Conservation (phyloP, 2,113 vertebrate species). For the Rhinoptilus africanus region DNA sequence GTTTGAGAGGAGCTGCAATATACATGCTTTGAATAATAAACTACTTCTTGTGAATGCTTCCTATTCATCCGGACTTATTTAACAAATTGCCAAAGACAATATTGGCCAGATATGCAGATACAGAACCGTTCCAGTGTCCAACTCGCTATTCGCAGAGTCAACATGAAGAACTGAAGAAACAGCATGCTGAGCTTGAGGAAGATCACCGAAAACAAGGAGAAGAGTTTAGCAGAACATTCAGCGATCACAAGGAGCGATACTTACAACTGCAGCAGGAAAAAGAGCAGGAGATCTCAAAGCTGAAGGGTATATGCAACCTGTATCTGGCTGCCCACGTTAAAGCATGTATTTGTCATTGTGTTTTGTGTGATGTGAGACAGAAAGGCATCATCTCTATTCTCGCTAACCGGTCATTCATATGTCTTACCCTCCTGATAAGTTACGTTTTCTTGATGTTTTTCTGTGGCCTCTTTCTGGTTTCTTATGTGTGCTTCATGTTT, state of each 20-base stretch:
- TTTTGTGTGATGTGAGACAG: not conserved
- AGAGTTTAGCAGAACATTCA: slow-evolving; percentile 84
- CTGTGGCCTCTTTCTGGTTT: not conserved
- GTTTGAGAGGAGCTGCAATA: not conserved
- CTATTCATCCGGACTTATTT: slow-evolving; percentile 14
- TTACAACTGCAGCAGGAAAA: slow-evolving; percentile 87
- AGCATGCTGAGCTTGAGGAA: slow-evolving; percentile 87
- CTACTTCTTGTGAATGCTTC: slow-evolving; percentile 10
- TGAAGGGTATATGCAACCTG: slow-evolving; percentile 83
- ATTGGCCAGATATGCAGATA: not conserved
- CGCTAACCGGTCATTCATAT: not conserved
- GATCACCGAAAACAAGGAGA: slow-evolving; percentile 86
- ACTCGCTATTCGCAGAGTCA: slow-evolving; percentile 82
- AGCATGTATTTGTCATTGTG: not conserved
- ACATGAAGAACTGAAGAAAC: slow-evolving; percentile 93
- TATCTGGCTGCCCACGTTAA: not conserved
- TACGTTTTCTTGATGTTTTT: not conserved
- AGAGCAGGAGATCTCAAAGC: slow-evolving; percentile 85
- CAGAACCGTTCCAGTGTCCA: not conserved
- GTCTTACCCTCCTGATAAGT: not conserved
- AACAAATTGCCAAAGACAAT: slow-evolving; percentile 43
- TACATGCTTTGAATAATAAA: slow-evolving; percentile 43
- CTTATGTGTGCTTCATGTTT: not conserved
- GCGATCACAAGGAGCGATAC: slow-evolving; percentile 85
- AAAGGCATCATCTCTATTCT: not conserved